Percentiles rank a stretch among this genome's conserved stretches.
These are phyloP conservation scores for Drosophila flavopinicola DNA, from an alignment of 2,888 invertebrate genomes.

Conservation along the genomic window DNA sequence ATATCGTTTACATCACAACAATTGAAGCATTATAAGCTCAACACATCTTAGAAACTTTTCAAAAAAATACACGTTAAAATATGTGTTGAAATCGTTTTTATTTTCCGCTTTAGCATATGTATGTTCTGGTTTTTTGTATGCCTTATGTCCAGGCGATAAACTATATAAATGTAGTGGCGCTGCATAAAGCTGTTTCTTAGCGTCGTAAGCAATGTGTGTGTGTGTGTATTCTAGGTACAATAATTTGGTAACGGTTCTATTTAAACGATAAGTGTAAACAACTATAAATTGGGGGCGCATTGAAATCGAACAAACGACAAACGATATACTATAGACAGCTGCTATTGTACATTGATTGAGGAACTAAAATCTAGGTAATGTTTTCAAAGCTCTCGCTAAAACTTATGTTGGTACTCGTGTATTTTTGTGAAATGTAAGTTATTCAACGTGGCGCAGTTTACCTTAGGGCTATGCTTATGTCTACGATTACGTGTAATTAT, in stretches of 20 bases:
- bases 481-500: constrained; percentile 65
- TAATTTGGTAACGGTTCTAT: constrained; percentile 57
- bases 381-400: constrained; percentile 23
- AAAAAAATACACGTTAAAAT: not conserved
- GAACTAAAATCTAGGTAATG: constrained; percentile 39
- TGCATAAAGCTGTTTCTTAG: constrained; percentile 42
- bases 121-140: constrained; percentile 28
- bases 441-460: constrained; percentile 34
- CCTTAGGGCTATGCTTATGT: constrained; percentile 67
- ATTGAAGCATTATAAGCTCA: no score
- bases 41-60: no score
- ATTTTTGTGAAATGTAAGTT: constrained; percentile 27
- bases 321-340: constrained; percentile 8
- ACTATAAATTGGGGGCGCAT: constrained; percentile 12
- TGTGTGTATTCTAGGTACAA: constrained; percentile 57
- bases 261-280: constrained; percentile 29
- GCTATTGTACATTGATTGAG: constrained; percentile 44
- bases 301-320: constrained; percentile 11
- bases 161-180: constrained; percentile 39
- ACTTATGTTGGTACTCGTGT: constrained; percentile 35
- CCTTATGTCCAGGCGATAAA: constrained; percentile 37
- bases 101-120: constrained; percentile 52
- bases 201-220: constrained; percentile 42
- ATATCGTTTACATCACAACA: no score
- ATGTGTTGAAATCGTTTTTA: constrained; percentile 61